Conservation (phyloP, 2,113 vertebrate genomes). For the Ploceus nigricollis region DNA sequence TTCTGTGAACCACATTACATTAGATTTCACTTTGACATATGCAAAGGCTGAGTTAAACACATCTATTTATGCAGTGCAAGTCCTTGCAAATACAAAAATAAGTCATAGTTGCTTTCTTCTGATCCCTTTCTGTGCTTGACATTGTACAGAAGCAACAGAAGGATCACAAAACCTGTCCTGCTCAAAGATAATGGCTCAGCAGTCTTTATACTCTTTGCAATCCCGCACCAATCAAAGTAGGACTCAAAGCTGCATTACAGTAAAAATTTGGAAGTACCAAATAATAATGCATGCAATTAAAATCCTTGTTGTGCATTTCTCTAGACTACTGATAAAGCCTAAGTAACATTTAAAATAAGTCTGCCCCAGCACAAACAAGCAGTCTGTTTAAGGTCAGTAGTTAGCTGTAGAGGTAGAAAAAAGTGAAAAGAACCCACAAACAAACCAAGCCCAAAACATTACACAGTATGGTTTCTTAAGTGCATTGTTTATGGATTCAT, state of each 20-base stretch:
- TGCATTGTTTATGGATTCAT: background rate
- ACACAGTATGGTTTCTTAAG: background rate
- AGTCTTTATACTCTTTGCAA: background rate
- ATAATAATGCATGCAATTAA: background rate
- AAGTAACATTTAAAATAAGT: background rate
- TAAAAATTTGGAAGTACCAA: background rate
- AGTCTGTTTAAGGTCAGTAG: background rate
- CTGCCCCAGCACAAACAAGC: background rate
- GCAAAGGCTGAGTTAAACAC: background rate
- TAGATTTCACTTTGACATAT: background rate
- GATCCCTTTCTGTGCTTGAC: background rate
- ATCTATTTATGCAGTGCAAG: background rate
- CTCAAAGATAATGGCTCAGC: background rate
- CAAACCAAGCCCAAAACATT: background rate
- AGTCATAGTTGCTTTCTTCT: background rate
- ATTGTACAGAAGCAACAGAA: background rate
- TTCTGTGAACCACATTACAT: background rate
- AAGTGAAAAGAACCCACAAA: background rate
- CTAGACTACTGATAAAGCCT: background rate
- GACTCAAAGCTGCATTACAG: background rate
- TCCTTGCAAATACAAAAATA: background rate
- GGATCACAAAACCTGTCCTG: background rate
- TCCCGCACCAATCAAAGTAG: background rate
- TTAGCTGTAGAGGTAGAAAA: background rate
- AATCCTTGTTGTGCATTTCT: background rate